phyloP scores from a whole-genome alignment of 2,113 vertebrate genomes.

The Caranx melampygus region DNA sequence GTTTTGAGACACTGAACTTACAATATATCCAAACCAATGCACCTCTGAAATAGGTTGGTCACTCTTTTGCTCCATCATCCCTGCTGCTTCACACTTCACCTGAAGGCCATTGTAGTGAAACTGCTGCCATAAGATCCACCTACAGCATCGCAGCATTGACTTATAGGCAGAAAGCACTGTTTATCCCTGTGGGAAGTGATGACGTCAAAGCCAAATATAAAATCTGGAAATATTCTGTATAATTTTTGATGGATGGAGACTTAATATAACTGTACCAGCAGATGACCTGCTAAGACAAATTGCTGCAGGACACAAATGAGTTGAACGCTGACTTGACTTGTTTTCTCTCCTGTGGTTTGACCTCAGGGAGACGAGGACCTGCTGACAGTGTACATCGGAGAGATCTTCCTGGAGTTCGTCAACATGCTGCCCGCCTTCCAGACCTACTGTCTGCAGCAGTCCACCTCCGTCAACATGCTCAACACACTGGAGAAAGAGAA shows the following conservation, averaged over 20 bases:
- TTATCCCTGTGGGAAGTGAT: too few species aligned
- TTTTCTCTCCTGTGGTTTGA: conserved; percentile 25
- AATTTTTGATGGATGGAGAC: background rate
- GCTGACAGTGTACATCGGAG: conserved; percentile 90
- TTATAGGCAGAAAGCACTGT: too few species aligned
- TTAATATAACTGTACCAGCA: background rate
- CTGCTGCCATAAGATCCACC: too few species aligned
- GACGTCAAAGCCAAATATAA: background rate
- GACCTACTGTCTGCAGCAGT: conserved; percentile 95
- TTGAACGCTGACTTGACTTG: background rate
- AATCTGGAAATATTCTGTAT: too few species aligned
- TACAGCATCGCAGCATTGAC: too few species aligned
- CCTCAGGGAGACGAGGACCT: conserved; percentile 90
- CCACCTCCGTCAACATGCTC: conserved; percentile 90
- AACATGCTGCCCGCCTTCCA: conserved; percentile 96
- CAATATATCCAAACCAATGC: too few species aligned
- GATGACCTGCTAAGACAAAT: background rate
- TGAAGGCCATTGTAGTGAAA: too few species aligned
- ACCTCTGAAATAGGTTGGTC: too few species aligned
- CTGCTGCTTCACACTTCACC: too few species aligned
- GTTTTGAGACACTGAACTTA: too few species aligned
- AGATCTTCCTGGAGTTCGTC: conserved; percentile 93
- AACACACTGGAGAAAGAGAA: conserved; percentile 94
- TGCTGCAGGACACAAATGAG: too few species aligned
- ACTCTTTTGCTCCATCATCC: too few species aligned